Conservation (phyloP, 2,113 vertebrate genomes). For the Dicentrarchus labrax region DNA sequence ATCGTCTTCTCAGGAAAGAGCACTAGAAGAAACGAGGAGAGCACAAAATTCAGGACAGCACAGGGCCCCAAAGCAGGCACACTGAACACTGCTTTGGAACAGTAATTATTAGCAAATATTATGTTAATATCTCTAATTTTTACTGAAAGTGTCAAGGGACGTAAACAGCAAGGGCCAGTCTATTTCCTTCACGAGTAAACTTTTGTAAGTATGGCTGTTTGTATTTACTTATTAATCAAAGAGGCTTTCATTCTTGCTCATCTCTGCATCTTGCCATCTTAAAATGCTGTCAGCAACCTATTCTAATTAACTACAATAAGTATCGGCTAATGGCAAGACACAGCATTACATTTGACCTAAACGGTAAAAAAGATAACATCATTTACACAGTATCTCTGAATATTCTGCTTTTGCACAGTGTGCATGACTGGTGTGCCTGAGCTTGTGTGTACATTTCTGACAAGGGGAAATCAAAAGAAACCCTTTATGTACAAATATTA, state of each 20-base stretch:
- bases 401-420: slow-evolving; percentile 74
- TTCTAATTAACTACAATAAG: slow-evolving; percentile 55
- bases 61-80: slow-evolving; percentile 67
- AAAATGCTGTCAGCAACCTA: slow-evolving; percentile 34
- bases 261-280: slow-evolving; percentile 52
- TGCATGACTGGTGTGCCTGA: slow-evolving; percentile 76
- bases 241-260: slow-evolving; percentile 57
- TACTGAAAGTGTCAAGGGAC: slow-evolving; percentile 76
- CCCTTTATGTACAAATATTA: slow-evolving; percentile 98
- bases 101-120: slow-evolving; percentile 50
- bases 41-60: slow-evolving; percentile 75
- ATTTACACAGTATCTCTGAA: slow-evolving; percentile 43
- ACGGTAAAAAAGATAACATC: slow-evolving; percentile 28
- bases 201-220: slow-evolving; percentile 83
- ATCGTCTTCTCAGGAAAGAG: slow-evolving; percentile 78
- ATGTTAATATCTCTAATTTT: slow-evolving; percentile 38
- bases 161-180: slow-evolving; percentile 80
- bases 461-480: slow-evolving; percentile 84
- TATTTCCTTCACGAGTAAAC: slow-evolving; percentile 76
- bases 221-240: slow-evolving; percentile 89
- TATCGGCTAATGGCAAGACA: slow-evolving; percentile 53
- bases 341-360: slow-evolving; percentile 24
- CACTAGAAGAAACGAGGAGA: slow-evolving; percentile 60
- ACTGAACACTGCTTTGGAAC: slow-evolving; percentile 61
- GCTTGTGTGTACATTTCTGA: slow-evolving; percentile 84